Percentiles rank a stretch among this genome's conserved stretches.
These are phyloP conservation scores for Drosophila bocki DNA, from an alignment of 1,140 invertebrate species.

Conservation along the genomic window DNA sequence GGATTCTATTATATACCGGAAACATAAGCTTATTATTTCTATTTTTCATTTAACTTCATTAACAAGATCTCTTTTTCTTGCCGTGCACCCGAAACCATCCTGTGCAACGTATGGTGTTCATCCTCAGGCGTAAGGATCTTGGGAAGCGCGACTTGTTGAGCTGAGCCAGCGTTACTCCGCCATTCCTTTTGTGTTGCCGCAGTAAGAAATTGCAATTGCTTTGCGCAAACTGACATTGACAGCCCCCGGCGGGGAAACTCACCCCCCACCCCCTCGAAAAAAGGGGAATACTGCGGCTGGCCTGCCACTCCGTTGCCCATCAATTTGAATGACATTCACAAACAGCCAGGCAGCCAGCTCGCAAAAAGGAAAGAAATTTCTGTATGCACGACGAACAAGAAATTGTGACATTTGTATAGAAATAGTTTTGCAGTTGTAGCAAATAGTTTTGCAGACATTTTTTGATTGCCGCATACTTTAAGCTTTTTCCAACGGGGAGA, in stretches of 20 bases:
- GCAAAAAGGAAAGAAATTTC: slow-evolving; percentile 30
- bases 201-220: slow-evolving; percentile 74
- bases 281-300: slow-evolving; percentile 29
- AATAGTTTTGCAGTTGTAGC: slow-evolving; percentile 75
- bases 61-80: neutral
- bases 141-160: slow-evolving; percentile 64
- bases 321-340: slow-evolving; percentile 82
- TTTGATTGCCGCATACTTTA: slow-evolving; percentile 79
- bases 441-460: slow-evolving; percentile 80
- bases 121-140: slow-evolving; percentile 6
- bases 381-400: slow-evolving; percentile 55
- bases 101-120: neutral
- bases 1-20: neutral
- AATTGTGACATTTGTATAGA: slow-evolving; percentile 81
- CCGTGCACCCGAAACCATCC: slow-evolving; percentile 12
- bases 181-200: slow-evolving; percentile 49
- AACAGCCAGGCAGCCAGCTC: slow-evolving; percentile 46
- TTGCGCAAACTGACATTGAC: slow-evolving; percentile 71
- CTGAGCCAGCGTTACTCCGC: slow-evolving; percentile 44
- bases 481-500: slow-evolving; percentile 30
- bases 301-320: slow-evolving; percentile 61
- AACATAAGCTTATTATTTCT: neutral
- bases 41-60: neutral
- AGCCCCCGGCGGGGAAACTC: slow-evolving; percentile 26
- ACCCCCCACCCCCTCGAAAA: neutral